These are phyloP conservation scores for Bombus pascuorum DNA, from an alignment of 1,140 invertebrate genomes.

Conservation along the genomic window DNA sequence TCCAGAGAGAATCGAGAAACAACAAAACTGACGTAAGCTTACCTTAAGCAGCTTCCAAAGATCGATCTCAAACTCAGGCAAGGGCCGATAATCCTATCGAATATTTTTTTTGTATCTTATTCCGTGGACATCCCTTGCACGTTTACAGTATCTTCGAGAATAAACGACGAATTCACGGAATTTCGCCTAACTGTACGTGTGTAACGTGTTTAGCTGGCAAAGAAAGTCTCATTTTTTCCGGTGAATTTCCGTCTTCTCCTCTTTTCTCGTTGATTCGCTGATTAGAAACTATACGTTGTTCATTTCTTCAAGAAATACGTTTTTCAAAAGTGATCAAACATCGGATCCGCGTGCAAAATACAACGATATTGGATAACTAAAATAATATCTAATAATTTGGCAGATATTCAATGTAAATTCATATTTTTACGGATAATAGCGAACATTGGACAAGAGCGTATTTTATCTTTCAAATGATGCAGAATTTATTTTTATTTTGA, in stretches of 20 bases:
- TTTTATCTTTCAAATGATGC: no score
- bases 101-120: background rate
- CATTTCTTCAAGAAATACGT: no score
- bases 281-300: no score
- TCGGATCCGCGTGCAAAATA: no score
- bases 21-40: background rate
- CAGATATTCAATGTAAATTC: no score
- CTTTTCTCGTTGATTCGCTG: background rate
- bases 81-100: background rate
- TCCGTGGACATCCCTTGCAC: background rate
- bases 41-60: background rate
- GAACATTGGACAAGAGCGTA: no score
- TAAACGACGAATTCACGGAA: background rate
- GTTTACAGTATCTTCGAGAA: background rate
- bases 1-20: background rate
- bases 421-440: no score
- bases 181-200: background rate
- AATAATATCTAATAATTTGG: no score
- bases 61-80: background rate
- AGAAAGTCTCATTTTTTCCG: background rate
- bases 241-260: background rate
- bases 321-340: no score
- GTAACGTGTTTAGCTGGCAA: background rate
- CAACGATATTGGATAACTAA: no score
- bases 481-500: no score